Conservation (phyloP, 2,888 invertebrate genomes). For the Fragum whitleyi region DNA sequence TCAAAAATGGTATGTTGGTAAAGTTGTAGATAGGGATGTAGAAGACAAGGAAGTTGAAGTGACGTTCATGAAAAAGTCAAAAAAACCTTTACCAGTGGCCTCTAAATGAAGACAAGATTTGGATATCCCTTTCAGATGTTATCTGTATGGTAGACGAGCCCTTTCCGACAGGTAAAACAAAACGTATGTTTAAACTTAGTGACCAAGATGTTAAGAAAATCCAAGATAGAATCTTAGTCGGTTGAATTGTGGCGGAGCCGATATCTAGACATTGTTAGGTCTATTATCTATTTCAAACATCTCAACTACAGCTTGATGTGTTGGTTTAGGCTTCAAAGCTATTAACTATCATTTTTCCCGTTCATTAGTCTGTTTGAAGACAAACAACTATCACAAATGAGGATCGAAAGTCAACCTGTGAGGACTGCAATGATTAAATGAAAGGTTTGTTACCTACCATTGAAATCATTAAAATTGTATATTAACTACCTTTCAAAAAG, state of each 20-base stretch:
- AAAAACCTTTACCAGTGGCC: slow-evolving; percentile 41
- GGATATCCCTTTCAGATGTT: slow-evolving; percentile 13
- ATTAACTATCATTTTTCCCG: no score
- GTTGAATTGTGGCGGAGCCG: background rate
- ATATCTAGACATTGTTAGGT: background rate
- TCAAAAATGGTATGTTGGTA: slow-evolving; percentile 15
- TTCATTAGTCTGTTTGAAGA: no score
- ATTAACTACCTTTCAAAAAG: no score
- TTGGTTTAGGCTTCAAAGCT: no score
- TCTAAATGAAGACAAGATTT: slow-evolving; percentile 25
- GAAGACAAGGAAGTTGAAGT: slow-evolving; percentile 28
- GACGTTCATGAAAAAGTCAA: slow-evolving; percentile 34
- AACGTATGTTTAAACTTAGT: slow-evolving; percentile 22
- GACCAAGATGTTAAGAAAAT: background rate
- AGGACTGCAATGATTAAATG: no score
- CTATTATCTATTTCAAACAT: background rate
- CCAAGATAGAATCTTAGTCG: background rate
- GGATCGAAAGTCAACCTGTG: no score
- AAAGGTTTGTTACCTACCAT: no score
- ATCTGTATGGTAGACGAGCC: slow-evolving; percentile 7
- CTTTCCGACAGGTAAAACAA: slow-evolving; percentile 20
- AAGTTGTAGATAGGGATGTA: background rate
- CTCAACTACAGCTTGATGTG: background rate
- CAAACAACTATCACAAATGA: no score
- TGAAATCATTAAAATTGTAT: no score